Conservation (phyloP, 2,113 vertebrate genomes). For the Platanista minor region DNA sequence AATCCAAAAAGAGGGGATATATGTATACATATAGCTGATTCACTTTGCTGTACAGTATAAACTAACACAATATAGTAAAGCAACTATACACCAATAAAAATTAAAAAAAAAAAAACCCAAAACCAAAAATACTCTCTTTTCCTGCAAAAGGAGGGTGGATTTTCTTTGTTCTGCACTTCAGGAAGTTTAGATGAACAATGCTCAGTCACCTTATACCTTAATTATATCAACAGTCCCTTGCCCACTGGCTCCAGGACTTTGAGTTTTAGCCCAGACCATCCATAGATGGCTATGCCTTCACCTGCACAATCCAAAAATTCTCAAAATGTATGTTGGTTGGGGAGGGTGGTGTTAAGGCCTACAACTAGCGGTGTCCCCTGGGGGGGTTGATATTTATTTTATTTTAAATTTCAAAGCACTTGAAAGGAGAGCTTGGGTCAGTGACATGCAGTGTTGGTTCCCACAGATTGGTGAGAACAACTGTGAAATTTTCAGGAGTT, state of each 20-base stretch:
- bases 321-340: not conserved
- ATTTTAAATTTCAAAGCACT: conserved; percentile 17
- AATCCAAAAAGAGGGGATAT: no score
- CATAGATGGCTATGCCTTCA: not conserved
- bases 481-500: not conserved
- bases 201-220: not conserved
- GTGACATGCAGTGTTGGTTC: not conserved
- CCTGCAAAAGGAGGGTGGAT: not conserved
- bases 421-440: not conserved
- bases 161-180: not conserved
- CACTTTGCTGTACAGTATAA: no score
- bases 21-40: no score
- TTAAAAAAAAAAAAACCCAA: not conserved
- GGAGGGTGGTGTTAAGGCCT: not conserved
- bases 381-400: not conserved
- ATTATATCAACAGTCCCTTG: not conserved
- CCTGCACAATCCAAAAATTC: not conserved
- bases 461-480: not conserved
- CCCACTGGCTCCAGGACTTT: not conserved
- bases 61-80: no score
- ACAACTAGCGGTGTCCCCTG: not conserved
- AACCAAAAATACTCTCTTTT: not conserved
- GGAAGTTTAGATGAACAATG: not conserved
- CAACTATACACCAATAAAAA: no score
- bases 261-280: not conserved